Percentiles rank a stretch among this genome's conserved stretches.
phyloP scores from a whole-genome alignment of 2,113 vertebrate genomes.

The Ctenomys sociabilis region DNA sequence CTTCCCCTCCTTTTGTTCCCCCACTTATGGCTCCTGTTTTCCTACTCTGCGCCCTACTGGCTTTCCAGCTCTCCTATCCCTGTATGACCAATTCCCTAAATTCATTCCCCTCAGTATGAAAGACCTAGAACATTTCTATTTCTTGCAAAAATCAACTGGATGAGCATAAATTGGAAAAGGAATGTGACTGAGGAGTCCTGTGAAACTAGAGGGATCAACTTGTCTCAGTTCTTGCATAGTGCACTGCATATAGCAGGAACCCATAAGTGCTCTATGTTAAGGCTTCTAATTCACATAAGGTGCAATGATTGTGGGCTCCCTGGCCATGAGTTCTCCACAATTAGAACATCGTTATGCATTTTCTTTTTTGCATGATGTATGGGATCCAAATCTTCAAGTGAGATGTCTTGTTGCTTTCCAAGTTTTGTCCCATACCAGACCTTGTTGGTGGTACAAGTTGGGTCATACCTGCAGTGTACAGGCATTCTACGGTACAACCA shows the following conservation, averaged over 20 bases:
- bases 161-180: not conserved
- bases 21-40: not conserved
- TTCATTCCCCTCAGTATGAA: not conserved
- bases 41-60: not conserved
- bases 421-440: not conserved
- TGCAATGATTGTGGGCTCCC: not conserved
- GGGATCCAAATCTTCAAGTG: not conserved
- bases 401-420: not conserved
- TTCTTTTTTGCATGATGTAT: not conserved
- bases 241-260: not conserved
- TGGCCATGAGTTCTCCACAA: not conserved
- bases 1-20: not conserved
- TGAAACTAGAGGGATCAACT: not conserved
- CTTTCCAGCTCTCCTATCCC: not conserved
- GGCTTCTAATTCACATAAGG: not conserved
- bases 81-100: not conserved
- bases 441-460: not conserved
- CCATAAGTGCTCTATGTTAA: not conserved
- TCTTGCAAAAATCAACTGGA: not conserved
- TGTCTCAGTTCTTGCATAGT: not conserved
- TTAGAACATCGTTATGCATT: not conserved
- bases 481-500: not conserved
- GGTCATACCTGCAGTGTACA: not conserved
- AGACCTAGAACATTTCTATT: not conserved
- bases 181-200: not conserved